Conservation (phyloP, 1,140 invertebrate species). For the Coelopa frigida region DNA sequence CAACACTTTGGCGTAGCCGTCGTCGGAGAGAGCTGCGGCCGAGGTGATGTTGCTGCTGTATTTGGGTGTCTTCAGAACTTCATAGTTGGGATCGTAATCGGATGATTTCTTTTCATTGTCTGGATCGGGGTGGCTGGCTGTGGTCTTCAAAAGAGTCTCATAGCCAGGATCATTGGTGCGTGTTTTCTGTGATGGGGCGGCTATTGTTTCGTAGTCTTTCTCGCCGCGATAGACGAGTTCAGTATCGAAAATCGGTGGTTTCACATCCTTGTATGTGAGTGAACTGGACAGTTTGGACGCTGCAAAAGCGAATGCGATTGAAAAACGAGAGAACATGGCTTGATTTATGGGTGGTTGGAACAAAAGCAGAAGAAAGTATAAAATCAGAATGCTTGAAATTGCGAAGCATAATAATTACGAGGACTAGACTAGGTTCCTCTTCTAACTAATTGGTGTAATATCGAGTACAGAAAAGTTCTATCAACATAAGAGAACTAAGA, state of each 20-base stretch:
- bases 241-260: slow-evolving; percentile 17
- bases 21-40: slow-evolving; percentile 31
- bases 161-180: slow-evolving; percentile 56
- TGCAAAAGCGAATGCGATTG: neutral
- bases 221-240: slow-evolving; percentile 9
- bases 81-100: slow-evolving; percentile 63
- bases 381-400: neutral
- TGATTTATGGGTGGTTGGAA: neutral
- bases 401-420: too few species aligned
- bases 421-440: too few species aligned
- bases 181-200: slow-evolving; percentile 20
- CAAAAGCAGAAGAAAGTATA: slow-evolving; percentile 7
- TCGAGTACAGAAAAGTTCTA: too few species aligned
- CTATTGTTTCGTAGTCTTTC: slow-evolving; percentile 41
- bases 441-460: too few species aligned
- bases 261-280: too few species aligned
- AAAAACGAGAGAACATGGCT: slow-evolving; percentile 1
- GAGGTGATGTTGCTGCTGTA: slow-evolving; percentile 4
- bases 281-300: neutral
- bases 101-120: slow-evolving; percentile 36
- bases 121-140: slow-evolving; percentile 20
- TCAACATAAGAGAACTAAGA: too few species aligned
- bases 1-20: slow-evolving; percentile 45
- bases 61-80: slow-evolving; percentile 51
- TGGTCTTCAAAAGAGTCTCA: slow-evolving; percentile 46